Percentiles rank a stretch among this genome's conserved stretches.
Conservation (phyloP, 2,113 vertebrate species). For the Engraulis encrasicolus region DNA sequence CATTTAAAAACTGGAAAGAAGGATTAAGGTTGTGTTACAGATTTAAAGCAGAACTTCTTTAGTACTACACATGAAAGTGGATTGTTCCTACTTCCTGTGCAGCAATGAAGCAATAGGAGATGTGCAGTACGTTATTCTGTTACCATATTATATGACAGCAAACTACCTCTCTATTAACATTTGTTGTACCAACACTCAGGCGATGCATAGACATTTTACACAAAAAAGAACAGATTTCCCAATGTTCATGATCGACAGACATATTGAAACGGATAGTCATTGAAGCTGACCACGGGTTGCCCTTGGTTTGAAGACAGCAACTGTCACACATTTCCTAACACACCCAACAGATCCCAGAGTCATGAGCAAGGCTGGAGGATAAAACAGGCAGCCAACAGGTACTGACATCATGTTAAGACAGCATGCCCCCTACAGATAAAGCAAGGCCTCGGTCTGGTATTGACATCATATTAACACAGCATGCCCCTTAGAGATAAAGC, state of each 20-base stretch:
- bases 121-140: not conserved
- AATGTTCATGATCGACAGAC: not conserved
- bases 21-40: conserved; percentile 14
- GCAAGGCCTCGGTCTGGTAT: conserved; percentile 60
- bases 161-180: not conserved
- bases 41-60: conserved; percentile 18
- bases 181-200: not conserved
- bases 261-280: not conserved
- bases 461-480: conserved; percentile 65
- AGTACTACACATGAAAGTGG: not conserved
- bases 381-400: conserved; percentile 68
- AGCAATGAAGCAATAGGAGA: not conserved
- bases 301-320: not conserved
- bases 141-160: not conserved
- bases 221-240: not conserved
- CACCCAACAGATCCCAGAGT: not conserved
- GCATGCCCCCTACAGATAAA: conserved; percentile 70
- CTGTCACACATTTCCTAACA: not conserved
- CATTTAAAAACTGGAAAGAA: not conserved
- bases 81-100: not conserved
- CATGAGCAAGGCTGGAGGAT: conserved; percentile 21
- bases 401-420: conserved; percentile 63
- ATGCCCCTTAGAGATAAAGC: conserved; percentile 69
- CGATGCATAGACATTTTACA: not conserved
- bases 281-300: not conserved